Evolutionary conservation across 2,797 vertebrate genomes (phyloP).

Genomic region (Oceanodroma leucorhoa): DNA sequence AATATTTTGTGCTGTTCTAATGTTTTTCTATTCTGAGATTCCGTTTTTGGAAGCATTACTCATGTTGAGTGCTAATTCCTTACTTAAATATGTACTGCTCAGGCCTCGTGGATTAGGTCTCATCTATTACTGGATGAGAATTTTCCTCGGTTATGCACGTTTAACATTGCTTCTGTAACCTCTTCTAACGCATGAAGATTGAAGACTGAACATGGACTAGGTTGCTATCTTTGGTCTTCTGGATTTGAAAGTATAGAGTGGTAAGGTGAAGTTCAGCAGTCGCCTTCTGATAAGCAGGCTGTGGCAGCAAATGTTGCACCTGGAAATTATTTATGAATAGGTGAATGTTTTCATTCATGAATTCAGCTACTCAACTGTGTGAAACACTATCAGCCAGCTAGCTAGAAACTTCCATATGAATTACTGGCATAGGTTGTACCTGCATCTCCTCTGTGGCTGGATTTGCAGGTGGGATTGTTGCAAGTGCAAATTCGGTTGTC

Average conservation of each 20-base stretch:
- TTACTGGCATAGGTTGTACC: neutral
- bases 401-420: neutral
- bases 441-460: neutral
- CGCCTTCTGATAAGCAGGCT: neutral
- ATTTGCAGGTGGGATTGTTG: neutral
- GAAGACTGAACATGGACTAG: neutral
- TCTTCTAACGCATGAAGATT: neutral
- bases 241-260: neutral
- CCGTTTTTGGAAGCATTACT: neutral
- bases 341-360: neutral
- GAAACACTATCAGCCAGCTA: neutral
- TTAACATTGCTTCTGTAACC: slow-evolving; percentile 42
- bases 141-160: slow-evolving; percentile 39
- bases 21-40: neutral
- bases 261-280: neutral
- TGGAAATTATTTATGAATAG: neutral
- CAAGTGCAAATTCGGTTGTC: neutral
- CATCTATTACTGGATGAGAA: slow-evolving; percentile 53
- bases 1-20: neutral
- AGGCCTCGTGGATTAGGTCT: neutral
- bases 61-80: neutral
- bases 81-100: neutral
- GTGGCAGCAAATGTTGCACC: neutral
- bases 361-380: neutral
- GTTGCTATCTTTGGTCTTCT: neutral